Conservation (phyloP, 2,888 invertebrate genomes). For the Imbricaverruca yamaguchii region DNA sequence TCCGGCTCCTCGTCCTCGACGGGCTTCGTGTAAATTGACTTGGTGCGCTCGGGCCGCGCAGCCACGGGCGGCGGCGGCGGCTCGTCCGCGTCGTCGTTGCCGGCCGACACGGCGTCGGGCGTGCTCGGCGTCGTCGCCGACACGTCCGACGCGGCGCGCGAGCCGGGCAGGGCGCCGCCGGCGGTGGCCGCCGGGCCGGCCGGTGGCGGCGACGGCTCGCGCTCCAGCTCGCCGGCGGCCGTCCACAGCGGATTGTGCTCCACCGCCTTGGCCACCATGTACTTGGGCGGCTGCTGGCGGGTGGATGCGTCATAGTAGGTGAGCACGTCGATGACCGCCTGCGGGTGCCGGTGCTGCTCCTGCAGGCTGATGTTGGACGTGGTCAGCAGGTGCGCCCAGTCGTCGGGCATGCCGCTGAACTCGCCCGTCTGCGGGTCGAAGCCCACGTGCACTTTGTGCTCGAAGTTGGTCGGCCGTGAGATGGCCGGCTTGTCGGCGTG, state of each 20-base stretch:
- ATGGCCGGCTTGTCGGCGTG: constrained; percentile 89
- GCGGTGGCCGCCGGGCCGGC: neutral
- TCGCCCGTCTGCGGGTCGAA: constrained; percentile 97
- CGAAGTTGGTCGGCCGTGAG: constrained; percentile 95
- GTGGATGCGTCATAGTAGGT: constrained; percentile 91
- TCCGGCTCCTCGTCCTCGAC: constrained; percentile 68
- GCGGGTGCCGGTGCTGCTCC: constrained; percentile 99
- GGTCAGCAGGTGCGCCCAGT: constrained; percentile 93
- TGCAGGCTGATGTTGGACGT: constrained; percentile 97
- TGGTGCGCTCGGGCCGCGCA: constrained; percentile 92
- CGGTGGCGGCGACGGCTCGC: neutral
- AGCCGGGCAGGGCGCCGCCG: constrained; percentile 8
- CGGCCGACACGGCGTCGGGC: neutral
- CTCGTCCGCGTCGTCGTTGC: constrained; percentile 29
- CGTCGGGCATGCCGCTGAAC: constrained; percentile 99
- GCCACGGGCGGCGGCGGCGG: constrained; percentile 86
- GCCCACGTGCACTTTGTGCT: constrained; percentile 95
- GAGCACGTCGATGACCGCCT: constrained; percentile 95
- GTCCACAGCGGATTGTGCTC: constrained; percentile 39
- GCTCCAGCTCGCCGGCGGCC: neutral
- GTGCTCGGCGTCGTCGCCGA: constrained; percentile 17
- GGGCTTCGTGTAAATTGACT: constrained; percentile 98
- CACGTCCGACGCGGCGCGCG: neutral
- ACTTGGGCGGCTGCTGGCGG: constrained; percentile 79
- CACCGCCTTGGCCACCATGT: constrained; percentile 69